Evolutionary conservation across 2,888 invertebrate species (phyloP).

Genomic region (Orthosia incerta): DNA sequence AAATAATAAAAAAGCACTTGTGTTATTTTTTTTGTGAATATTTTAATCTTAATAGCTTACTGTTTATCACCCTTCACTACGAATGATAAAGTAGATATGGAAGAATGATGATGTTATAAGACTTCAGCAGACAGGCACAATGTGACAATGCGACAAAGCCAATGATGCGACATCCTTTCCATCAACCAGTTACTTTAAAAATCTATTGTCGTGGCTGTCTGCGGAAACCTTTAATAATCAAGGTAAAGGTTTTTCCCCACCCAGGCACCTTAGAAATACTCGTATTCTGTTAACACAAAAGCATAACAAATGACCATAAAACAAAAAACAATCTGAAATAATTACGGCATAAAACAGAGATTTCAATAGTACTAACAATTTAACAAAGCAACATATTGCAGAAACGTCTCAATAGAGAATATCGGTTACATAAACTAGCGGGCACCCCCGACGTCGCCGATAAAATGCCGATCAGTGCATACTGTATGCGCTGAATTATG

Average conservation of each 20-base stretch:
- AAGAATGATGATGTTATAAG: not conserved
- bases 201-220: not conserved
- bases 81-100: slow-evolving; percentile 10
- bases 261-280: not conserved
- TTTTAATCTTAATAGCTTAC: slow-evolving; percentile 22
- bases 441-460: slow-evolving; percentile 72
- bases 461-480: slow-evolving; percentile 84
- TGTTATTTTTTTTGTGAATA: slow-evolving; percentile 11
- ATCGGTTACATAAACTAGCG: slow-evolving; percentile 66
- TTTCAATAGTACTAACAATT: slow-evolving; percentile 51
- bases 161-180: not conserved
- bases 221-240: not conserved
- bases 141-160: not conserved
- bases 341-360: slow-evolving; percentile 46
- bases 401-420: slow-evolving; percentile 63
- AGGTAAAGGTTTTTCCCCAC: not conserved
- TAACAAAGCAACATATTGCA: slow-evolving; percentile 60
- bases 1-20: slow-evolving; percentile 27
- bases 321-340: slow-evolving; percentile 34
- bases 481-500: slow-evolving; percentile 81
- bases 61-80: slow-evolving; percentile 17
- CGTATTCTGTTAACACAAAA: not conserved
- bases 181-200: not conserved
- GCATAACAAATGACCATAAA: slow-evolving; percentile 1
- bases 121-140: not conserved